Conservation (phyloP, 2,888 invertebrate species). For the Shargacucullia verbasci region DNA sequence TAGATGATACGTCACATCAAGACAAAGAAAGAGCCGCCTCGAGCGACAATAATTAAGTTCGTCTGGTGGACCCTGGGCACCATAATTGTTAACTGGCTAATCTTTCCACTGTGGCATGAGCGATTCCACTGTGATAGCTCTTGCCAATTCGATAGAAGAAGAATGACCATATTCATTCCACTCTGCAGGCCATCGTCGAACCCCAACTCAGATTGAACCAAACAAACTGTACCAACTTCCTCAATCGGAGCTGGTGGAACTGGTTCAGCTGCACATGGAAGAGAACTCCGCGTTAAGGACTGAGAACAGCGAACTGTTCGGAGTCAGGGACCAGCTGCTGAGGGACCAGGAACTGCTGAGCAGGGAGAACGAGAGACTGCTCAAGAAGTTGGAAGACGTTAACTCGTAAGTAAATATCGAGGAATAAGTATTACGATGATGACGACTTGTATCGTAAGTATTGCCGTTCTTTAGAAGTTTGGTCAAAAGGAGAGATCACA, state of each 20-base stretch:
- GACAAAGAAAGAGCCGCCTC: no score
- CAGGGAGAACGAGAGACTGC: conserved; percentile 96
- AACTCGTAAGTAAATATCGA: conserved; percentile 91
- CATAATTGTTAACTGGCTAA: no score
- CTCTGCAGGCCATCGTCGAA: conserved; percentile 77
- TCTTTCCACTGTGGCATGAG: no score
- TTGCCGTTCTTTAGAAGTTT: not conserved
- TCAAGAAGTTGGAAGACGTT: conserved; percentile 96
- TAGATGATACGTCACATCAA: no score
- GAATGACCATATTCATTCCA: conserved; percentile 6
- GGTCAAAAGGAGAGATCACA: no score
- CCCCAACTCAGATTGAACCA: conserved; percentile 91
- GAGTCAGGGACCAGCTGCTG: conserved; percentile 93
- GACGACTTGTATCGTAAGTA: conserved; percentile 57
- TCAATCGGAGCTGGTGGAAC: conserved; percentile 93
- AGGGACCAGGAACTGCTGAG: conserved; percentile 97
- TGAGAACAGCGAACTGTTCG: conserved; percentile 96
- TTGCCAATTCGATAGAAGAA: no score
- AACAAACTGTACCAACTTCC: conserved; percentile 93
- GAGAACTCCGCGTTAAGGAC: conserved; percentile 94
- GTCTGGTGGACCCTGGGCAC: no score
- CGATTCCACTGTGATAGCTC: no score
- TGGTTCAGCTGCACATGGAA: conserved; percentile 95
- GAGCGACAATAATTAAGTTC: no score
- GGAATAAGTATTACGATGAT: no score